Evolutionary conservation across 2,797 vertebrate species (phyloP).

Genomic region (Sebastes hubbsi): DNA sequence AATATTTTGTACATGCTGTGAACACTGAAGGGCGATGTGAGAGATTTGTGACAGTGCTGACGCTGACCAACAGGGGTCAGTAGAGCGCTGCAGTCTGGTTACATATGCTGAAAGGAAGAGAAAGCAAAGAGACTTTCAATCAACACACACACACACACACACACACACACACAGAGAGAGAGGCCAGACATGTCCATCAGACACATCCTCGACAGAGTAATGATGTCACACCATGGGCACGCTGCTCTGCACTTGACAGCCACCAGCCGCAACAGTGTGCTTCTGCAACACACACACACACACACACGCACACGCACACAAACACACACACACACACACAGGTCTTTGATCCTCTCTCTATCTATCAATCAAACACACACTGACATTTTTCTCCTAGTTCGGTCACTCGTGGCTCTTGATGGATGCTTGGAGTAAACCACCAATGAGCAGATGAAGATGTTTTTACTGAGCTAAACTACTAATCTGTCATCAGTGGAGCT

Average conservation of each 20-base stretch:
- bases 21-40: background rate
- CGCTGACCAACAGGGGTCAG: slow-evolving; percentile 54
- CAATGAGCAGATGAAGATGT: background rate
- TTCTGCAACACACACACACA: background rate
- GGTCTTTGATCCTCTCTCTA: background rate
- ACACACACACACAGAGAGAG: background rate
- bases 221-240: slow-evolving; percentile 19
- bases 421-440: background rate
- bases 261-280: background rate
- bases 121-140: background rate
- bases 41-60: background rate
- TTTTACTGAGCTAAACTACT: background rate
- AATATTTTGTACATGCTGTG: background rate
- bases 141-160: background rate
- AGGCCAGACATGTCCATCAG: slow-evolving; percentile 21
- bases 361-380: background rate
- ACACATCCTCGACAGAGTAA: slow-evolving; percentile 17
- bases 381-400: background rate
- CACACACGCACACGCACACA: background rate
- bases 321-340: background rate
- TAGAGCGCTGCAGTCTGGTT: slow-evolving; percentile 10
- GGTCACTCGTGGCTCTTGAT: background rate
- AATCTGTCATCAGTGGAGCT: background rate
- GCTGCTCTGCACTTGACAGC: background rate
- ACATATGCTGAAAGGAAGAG: background rate